These are phyloP conservation scores for Cephus runcator DNA, from an alignment of 2,888 invertebrate species.

Conservation along the genomic window DNA sequence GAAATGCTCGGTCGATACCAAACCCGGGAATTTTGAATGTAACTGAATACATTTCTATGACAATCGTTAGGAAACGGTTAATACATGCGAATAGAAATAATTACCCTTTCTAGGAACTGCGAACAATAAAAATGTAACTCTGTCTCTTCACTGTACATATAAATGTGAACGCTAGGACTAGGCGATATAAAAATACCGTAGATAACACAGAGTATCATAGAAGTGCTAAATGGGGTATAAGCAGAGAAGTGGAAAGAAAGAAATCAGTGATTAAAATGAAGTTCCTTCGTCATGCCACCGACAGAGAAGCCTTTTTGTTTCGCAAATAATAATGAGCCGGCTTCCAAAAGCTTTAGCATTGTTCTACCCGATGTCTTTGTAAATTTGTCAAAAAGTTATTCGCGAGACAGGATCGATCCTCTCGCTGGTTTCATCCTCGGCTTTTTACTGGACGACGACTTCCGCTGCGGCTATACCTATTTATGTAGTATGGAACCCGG, in stretches of 20 bases:
- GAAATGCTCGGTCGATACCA: neutral
- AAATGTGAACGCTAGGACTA: too few relatives aligned
- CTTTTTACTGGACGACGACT: neutral
- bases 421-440: neutral
- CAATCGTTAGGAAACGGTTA: neutral
- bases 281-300: neutral
- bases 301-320: neutral
- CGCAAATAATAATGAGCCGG: neutral
- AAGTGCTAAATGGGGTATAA: neutral
- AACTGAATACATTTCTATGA: neutral
- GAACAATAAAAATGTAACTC: neutral
- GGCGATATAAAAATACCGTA: neutral
- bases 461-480: neutral
- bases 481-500: neutral
- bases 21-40: neutral
- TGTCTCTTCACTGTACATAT: neutral
- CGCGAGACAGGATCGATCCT: neutral
- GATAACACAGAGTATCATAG: neutral
- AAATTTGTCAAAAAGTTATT: neutral
- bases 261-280: neutral
- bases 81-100: neutral
- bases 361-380: neutral
- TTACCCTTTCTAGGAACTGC: neutral
- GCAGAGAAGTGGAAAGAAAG: neutral
- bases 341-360: neutral